These are phyloP conservation scores for Calidris pugnax DNA, from an alignment of 2,113 vertebrate genomes.

Conservation along the genomic window DNA sequence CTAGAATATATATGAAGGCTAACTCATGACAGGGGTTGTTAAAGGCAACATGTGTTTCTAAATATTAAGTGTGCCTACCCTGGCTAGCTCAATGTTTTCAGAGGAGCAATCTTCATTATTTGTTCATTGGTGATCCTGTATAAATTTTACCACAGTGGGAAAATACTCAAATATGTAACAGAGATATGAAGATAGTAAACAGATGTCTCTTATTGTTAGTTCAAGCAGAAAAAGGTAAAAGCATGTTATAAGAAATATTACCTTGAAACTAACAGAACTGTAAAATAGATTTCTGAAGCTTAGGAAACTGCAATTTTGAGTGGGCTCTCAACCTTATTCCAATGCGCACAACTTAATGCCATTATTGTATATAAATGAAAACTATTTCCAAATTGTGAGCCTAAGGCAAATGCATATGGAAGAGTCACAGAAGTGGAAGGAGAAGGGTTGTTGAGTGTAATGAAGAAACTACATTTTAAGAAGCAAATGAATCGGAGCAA, in stretches of 20 bases:
- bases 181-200: neutral
- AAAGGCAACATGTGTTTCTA: neutral
- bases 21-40: neutral
- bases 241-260: conserved; percentile 1
- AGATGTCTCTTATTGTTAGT: neutral
- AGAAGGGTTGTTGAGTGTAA: neutral
- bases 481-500: conserved; percentile 42
- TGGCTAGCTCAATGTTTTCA: neutral
- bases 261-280: neutral
- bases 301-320: conserved; percentile 24
- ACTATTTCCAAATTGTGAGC: conserved; percentile 2
- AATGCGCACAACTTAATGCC: neutral
- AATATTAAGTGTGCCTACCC: neutral
- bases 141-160: neutral
- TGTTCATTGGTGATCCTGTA: neutral
- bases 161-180: neutral
- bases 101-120: neutral
- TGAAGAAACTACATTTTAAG: conserved; percentile 50
- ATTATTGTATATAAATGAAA: conserved; percentile 13
- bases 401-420: conserved; percentile 3
- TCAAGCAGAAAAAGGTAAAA: neutral
- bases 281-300: conserved; percentile 36
- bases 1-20: neutral
- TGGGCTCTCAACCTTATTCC: conserved; percentile 21
- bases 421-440: neutral